Conservation (phyloP, 2,888 invertebrate genomes). For the Lasioglossum malachurum region DNA sequence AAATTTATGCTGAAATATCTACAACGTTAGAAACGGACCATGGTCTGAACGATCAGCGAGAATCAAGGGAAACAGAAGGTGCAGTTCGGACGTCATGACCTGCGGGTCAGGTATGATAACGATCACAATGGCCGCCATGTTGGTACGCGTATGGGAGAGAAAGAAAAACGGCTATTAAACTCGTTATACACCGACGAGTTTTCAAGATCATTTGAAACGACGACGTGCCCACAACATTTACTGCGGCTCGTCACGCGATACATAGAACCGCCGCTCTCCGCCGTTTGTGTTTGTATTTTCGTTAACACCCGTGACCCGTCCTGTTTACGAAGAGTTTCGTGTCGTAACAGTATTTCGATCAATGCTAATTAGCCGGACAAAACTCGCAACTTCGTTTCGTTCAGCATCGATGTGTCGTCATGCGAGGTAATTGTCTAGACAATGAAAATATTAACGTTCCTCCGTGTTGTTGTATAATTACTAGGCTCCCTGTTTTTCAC, state of each 20-base stretch:
- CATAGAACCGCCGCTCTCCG: background rate
- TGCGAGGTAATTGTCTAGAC: too few species aligned
- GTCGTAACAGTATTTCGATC: too few species aligned
- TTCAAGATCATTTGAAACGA: conserved; percentile 42
- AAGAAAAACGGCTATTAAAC: conserved; percentile 7
- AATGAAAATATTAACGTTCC: too few species aligned
- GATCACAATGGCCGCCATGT: background rate
- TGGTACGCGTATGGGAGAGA: background rate
- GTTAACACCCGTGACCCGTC: conserved; percentile 7
- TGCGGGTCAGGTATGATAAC: background rate
- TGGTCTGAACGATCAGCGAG: background rate
- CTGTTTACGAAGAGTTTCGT: conserved; percentile 1
- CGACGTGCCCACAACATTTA: background rate
- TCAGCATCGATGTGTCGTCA: too few species aligned
- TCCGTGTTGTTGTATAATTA: too few species aligned
- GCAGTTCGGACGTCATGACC: background rate
- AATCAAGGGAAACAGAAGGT: background rate
- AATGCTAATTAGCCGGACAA: too few species aligned
- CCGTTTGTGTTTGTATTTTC: conserved; percentile 25
- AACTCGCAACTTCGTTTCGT: too few species aligned
- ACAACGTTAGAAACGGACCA: too few species aligned
- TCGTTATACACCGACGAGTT: background rate
- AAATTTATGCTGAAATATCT: background rate
- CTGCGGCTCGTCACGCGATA: conserved; percentile 5
- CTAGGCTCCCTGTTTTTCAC: too few species aligned